These are phyloP conservation scores for Netelia melanura DNA, from an alignment of 2,888 invertebrate genomes.

Conservation along the genomic window DNA sequence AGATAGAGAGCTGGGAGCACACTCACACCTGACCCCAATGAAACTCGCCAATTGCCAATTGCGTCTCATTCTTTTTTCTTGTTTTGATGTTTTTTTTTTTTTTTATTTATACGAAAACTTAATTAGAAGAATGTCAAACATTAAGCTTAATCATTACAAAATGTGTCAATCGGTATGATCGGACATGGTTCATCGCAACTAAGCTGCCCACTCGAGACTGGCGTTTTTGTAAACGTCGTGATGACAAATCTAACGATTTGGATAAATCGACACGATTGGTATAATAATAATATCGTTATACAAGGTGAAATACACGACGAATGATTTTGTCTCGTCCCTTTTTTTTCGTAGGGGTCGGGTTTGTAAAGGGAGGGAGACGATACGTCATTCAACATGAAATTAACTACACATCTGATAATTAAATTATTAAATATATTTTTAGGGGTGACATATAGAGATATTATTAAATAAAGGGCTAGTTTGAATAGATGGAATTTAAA, in stretches of 20 bases:
- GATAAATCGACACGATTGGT: slow-evolving; percentile 21
- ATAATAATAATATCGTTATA: slow-evolving; percentile 27
- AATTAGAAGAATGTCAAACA: neutral
- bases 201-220: slow-evolving; percentile 83
- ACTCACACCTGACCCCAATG: slow-evolving; percentile 84
- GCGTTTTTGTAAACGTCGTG: slow-evolving; percentile 52
- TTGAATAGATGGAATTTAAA: neutral
- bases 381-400: slow-evolving; percentile 82
- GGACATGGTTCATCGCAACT: slow-evolving; percentile 82
- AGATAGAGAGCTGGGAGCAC: slow-evolving; percentile 80
- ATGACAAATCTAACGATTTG: slow-evolving; percentile 38
- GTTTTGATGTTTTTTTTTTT: slow-evolving; percentile 17
- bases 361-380: slow-evolving; percentile 72
- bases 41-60: slow-evolving; percentile 83
- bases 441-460: slow-evolving; percentile 36
- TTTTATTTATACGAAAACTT: neutral
- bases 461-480: slow-evolving; percentile 26
- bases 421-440: slow-evolving; percentile 60
- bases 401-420: slow-evolving; percentile 81
- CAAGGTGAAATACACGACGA: slow-evolving; percentile 65
- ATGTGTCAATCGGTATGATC: slow-evolving; percentile 67
- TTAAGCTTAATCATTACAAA: neutral
- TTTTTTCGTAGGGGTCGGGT: slow-evolving; percentile 83
- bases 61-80: slow-evolving; percentile 52
- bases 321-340: slow-evolving; percentile 81